Base-by-base conservation (phyloP, 2,113 vertebrate species). In the Micromys minutus region DNA sequence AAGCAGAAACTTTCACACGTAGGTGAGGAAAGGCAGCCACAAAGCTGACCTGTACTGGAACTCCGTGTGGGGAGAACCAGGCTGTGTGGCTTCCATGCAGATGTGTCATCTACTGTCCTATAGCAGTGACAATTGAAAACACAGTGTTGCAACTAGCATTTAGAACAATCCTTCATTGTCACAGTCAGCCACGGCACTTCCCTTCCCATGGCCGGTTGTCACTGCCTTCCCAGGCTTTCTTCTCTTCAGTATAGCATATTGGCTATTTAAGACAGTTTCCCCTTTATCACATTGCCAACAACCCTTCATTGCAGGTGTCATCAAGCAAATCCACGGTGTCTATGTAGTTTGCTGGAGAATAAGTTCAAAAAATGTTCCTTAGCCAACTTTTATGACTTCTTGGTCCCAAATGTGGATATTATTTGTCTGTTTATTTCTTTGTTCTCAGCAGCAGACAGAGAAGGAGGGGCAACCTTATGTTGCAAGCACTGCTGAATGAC, bases 121-220 rank as follows among this genome's bases (percentile, higher is more conserved):
- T 99, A 99, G 98, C 99, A 99, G 99, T 99, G 99, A 99, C 99
- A 99, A 99, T 98, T 99, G 99, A 99, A 99, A 99, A 99, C 99
- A 99, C 98, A 98, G 99, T 99, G 99, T 99, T 99, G 99, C 99
- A 99, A 99, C 99, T 99, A 99, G 98, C 98, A 99, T 98, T 55
- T 98, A 98, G 98, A 99, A 99, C 98, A 98, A 98, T 98, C 98
- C 98, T 98, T 99, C 98, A 98, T 98, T 98, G 98, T 99, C 98
- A 85, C 96, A 98, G 98, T 98, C 98, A 98, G 98, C 98, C 98
- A 98, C 94, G 96, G 97, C 98, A 99, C 98, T 99, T 99, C 97
- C 99, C 99, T 99, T 99, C 99, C 98, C 99, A 99, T 99, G 99
- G 99, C 98, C 99, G 99, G 98, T 99, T 99, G 98, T 99, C 99